Evolutionary conservation across 2,113 vertebrate genomes (phyloP).

Genomic region (Eleginops maclovinus): DNA sequence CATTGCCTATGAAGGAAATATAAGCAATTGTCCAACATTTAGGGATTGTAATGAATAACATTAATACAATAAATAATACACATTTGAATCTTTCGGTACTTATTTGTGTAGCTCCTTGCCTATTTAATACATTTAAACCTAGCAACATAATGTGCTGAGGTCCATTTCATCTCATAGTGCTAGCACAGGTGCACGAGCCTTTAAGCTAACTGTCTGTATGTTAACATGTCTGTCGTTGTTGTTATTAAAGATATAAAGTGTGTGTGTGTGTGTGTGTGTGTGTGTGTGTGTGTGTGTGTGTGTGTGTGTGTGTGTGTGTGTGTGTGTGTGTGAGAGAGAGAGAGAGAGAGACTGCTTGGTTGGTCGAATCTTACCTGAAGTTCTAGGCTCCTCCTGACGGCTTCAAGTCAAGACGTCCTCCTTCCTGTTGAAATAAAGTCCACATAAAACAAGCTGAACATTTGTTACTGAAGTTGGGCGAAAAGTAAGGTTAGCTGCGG

Average conservation of each 20-base stretch:
- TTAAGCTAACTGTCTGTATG: too few species aligned
- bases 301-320: too few species aligned
- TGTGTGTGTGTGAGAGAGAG: too few species aligned
- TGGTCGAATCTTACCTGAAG: slow-evolving; percentile 15
- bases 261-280: too few species aligned
- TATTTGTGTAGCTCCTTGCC: neutral
- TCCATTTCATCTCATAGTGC: too few species aligned
- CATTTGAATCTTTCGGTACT: neutral
- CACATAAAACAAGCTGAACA: neutral
- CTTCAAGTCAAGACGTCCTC: neutral
- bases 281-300: too few species aligned
- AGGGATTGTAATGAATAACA: neutral
- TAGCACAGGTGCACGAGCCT: too few species aligned
- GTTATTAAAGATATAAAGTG: neutral
- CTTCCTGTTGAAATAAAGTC: neutral
- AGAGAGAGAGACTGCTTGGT: neutral
- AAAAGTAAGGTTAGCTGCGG: neutral
- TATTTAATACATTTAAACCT: neutral
- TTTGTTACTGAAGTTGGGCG: neutral
- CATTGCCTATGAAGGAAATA: neutral
- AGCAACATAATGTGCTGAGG: too few species aligned
- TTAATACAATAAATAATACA: neutral
- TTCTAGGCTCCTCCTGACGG: neutral
- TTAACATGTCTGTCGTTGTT: neutral
- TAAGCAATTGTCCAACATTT: neutral